Conservation (phyloP, 2,113 vertebrate genomes). For the Ceyx melanurus region DNA sequence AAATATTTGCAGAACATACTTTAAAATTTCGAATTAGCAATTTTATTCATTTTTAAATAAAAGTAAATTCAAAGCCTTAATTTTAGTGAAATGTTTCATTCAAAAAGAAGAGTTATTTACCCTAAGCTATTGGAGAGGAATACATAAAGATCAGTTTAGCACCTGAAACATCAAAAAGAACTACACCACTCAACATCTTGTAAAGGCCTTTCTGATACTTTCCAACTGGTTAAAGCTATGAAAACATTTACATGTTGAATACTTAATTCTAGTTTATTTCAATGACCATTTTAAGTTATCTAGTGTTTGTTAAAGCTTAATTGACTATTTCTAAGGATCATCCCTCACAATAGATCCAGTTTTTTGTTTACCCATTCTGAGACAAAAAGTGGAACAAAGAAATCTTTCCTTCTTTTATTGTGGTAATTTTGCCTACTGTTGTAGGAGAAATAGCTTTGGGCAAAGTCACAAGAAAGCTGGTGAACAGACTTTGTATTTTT, state of each 20-base stretch:
- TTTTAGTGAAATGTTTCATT: not conserved
- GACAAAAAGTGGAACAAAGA: not conserved
- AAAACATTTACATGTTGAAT: not conserved
- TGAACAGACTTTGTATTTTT: constrained; percentile 57
- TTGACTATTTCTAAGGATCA: not conserved
- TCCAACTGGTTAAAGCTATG: not conserved
- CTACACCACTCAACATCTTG: not conserved
- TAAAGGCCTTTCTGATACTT: not conserved
- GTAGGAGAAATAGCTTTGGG: not conserved
- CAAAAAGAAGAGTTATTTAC: not conserved
- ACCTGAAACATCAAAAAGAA: not conserved
- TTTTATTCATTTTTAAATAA: not conserved
- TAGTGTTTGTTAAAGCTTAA: not conserved
- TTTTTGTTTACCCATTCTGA: not conserved
- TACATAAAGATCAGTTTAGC: not conserved
- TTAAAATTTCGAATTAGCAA: not conserved
- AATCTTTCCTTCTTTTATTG: not conserved
- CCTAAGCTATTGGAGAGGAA: not conserved
- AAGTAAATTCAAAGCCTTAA: not conserved
- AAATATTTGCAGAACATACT: not conserved
- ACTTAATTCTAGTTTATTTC: not conserved
- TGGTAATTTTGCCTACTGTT: not conserved
- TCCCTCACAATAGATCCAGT: not conserved
- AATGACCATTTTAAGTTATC: not conserved
- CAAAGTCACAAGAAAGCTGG: constrained; percentile 34